These are phyloP conservation scores for Pelobates cultripes DNA, from an alignment of 2,797 vertebrate genomes.

Conservation along the genomic window DNA sequence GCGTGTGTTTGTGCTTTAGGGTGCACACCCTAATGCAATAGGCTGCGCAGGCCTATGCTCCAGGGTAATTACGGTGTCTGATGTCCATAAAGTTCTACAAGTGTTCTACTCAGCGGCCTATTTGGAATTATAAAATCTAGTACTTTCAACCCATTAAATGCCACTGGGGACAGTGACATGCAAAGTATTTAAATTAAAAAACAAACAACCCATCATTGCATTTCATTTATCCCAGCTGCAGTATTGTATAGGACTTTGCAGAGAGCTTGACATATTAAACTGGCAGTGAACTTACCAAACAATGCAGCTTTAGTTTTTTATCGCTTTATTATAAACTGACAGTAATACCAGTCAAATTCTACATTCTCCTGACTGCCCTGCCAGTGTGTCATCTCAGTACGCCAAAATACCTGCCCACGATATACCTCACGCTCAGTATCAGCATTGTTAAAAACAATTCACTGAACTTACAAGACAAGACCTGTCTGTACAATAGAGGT, in stretches of 20 bases:
- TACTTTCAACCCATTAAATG: too few relatives aligned
- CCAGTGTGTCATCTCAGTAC: constrained; percentile 2
- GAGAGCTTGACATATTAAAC: not conserved
- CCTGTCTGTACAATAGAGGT: not conserved
- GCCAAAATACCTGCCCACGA: not conserved
- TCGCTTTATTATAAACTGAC: not conserved
- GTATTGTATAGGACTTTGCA: not conserved
- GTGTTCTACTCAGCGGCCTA: too few relatives aligned
- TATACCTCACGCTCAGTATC: not conserved
- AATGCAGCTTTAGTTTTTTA: not conserved
- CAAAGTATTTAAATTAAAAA: too few relatives aligned
- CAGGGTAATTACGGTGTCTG: too few relatives aligned
- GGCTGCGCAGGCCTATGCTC: too few relatives aligned
- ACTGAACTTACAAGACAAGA: constrained; percentile 2
- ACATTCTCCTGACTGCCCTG: not conserved
- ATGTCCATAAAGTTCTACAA: too few relatives aligned
- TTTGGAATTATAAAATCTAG: too few relatives aligned
- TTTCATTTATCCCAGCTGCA: not conserved
- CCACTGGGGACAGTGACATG: too few relatives aligned
- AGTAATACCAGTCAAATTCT: not conserved
- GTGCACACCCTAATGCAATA: too few relatives aligned
- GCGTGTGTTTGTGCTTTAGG: too few relatives aligned
- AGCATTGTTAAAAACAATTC: not conserved
- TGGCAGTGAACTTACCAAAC: constrained; percentile 3
- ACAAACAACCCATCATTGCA: too few relatives aligned